A percentile compares a stretch with the other conserved stretches of the same genome.
phyloP scores from a whole-genome alignment of 1,140 invertebrate species.

The Dendroctonus ponderosae region DNA sequence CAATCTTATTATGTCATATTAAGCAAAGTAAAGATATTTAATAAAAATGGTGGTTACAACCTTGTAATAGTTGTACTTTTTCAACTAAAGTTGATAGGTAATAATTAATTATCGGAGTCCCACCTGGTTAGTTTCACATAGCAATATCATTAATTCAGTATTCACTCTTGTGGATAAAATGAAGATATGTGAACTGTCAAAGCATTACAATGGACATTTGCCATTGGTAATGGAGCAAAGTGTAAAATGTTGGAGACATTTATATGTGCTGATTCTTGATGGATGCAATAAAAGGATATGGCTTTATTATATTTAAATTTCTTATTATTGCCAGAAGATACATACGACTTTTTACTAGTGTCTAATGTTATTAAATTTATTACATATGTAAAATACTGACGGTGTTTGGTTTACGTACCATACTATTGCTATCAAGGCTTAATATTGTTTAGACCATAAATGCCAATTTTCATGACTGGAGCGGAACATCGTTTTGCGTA shows the following conservation, averaged over 20 bases:
- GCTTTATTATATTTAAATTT: slow-evolving; percentile 27
- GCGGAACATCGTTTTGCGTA: slow-evolving; percentile 16
- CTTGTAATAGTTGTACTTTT: no score
- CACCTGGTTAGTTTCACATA: neutral
- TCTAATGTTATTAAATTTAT: no score
- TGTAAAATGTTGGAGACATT: slow-evolving; percentile 15
- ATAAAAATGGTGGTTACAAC: no score
- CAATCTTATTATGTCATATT: no score
- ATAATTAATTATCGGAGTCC: neutral
- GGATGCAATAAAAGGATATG: slow-evolving; percentile 15
- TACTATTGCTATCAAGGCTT: no score
- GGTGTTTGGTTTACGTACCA: no score
- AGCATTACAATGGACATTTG: slow-evolving; percentile 3
- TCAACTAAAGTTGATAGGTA: no score
- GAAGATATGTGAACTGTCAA: slow-evolving; percentile 4
- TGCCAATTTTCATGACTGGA: no score
- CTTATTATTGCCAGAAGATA: slow-evolving; percentile 7
- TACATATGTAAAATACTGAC: no score
- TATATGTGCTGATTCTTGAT: slow-evolving; percentile 16
- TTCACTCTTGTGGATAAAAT: neutral
- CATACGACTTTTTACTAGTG: neutral
- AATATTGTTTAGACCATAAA: no score
- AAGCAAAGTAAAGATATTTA: no score
- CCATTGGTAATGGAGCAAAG: slow-evolving; percentile 4
- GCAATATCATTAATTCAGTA: neutral